A percentile compares a stretch with the other conserved stretches of the same genome.
Evolutionary conservation across 2,113 vertebrate genomes (phyloP).

Genomic region (Mystacornis crossleyi): DNA sequence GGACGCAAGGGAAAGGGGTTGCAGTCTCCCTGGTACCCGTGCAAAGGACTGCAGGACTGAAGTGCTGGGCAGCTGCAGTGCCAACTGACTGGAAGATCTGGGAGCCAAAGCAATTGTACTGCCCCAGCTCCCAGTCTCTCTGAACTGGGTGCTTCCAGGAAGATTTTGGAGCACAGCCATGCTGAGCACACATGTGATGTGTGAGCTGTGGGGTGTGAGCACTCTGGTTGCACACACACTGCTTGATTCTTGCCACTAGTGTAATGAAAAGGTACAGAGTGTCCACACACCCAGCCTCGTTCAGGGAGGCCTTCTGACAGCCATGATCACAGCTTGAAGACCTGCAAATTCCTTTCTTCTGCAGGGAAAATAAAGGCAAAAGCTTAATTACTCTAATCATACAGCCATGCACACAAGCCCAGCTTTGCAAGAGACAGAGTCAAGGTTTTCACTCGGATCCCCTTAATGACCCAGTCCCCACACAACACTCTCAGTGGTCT

Average conservation of each 20-base stretch:
- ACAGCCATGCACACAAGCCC: background rate
- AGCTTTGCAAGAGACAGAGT: background rate
- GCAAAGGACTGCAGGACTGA: background rate
- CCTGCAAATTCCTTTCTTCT: background rate
- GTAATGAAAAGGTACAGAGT: background rate
- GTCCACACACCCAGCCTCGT: background rate
- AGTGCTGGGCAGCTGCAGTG: background rate
- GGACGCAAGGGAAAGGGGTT: background rate
- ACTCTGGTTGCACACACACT: background rate
- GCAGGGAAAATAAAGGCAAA: background rate
- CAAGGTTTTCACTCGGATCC: background rate
- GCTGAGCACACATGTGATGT: background rate
- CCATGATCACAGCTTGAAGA: background rate
- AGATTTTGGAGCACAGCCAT: background rate
- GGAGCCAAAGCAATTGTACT: background rate
- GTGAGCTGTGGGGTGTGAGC: background rate
- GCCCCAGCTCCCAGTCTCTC: background rate
- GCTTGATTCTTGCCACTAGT: background rate
- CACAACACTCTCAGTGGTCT: background rate
- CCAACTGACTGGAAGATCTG: background rate
- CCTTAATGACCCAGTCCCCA: background rate
- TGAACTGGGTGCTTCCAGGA: background rate
- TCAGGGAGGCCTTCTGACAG: background rate
- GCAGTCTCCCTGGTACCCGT: background rate
- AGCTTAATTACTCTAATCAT: background rate